Conservation (phyloP, 2,888 invertebrate species). For the Phasia obesa region DNA sequence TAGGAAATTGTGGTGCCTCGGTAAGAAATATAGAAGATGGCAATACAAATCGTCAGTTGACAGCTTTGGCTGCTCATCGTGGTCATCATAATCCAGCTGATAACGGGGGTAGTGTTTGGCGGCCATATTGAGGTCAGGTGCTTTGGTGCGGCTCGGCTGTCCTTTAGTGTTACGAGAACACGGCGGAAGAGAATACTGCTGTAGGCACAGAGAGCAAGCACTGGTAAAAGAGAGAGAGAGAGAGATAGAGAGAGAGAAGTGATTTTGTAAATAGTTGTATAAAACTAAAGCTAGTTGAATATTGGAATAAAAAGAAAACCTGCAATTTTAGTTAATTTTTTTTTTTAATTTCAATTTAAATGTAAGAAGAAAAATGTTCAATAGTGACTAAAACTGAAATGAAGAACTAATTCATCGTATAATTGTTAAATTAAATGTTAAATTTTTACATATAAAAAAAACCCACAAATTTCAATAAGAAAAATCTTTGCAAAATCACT, state of each 20-base stretch:
- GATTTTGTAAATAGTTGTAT: slow-evolving; percentile 60
- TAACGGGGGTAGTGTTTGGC: slow-evolving; percentile 87
- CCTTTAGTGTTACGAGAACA: slow-evolving; percentile 80
- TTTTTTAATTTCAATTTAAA: slow-evolving; percentile 31
- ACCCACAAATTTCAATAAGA: slow-evolving; percentile 3
- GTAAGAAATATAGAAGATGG: slow-evolving; percentile 82
- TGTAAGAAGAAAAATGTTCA: slow-evolving; percentile 20
- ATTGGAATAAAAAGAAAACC: slow-evolving; percentile 1
- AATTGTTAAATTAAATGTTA: slow-evolving; percentile 65
- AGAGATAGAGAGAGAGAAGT: slow-evolving; percentile 14
- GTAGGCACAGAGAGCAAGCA: slow-evolving; percentile 70
- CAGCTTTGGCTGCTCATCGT: slow-evolving; percentile 81
- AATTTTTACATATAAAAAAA: slow-evolving; percentile 23
- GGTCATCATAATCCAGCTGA: slow-evolving; percentile 83
- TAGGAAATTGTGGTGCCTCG: slow-evolving; percentile 82
- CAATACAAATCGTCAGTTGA: slow-evolving; percentile 81
- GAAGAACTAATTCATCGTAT: slow-evolving; percentile 3
- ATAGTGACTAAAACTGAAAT: background rate
- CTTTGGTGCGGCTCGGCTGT: slow-evolving; percentile 81
- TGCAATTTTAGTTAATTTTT: slow-evolving; percentile 60
- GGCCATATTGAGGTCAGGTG: slow-evolving; percentile 86
- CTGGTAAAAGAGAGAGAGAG: slow-evolving; percentile 58
- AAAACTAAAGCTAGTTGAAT: slow-evolving; percentile 51
- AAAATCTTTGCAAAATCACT: slow-evolving; percentile 58
- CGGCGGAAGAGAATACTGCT: slow-evolving; percentile 61